A percentile compares a stretch with the other conserved stretches of the same genome.
These are phyloP conservation scores for Theocolax elegans DNA, from an alignment of 1,140 invertebrate species.

Conservation along the genomic window DNA sequence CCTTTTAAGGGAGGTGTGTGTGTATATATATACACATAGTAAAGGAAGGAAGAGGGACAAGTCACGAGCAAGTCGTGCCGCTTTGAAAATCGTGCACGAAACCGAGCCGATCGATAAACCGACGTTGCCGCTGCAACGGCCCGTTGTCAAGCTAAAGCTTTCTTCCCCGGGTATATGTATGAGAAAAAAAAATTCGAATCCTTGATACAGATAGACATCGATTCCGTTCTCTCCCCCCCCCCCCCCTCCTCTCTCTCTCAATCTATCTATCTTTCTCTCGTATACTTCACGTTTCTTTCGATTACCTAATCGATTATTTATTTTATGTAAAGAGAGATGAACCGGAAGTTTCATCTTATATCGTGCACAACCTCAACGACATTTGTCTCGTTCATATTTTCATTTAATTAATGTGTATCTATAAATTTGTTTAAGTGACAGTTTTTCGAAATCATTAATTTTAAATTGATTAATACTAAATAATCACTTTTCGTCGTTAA, in stretches of 20 bases:
- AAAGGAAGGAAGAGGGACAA: not conserved
- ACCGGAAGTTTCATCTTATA: no score
- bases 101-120: conserved; percentile 30
- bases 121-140: not conserved
- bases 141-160: conserved; percentile 23
- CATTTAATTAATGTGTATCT: no score
- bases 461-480: no score
- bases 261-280: not conserved
- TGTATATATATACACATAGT: no score
- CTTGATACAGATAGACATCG: not conserved
- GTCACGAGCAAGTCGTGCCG: conserved; percentile 21
- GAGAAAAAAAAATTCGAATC: conserved; percentile 20
- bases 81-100: conserved; percentile 29
- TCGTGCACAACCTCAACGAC: no score
- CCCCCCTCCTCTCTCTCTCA: not conserved
- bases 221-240: not conserved
- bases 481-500: no score
- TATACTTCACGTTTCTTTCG: no score
- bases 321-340: no score
- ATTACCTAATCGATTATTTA: no score
- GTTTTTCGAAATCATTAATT: no score
- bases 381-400: no score
- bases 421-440: no score
- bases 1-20: not conserved
- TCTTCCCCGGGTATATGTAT: not conserved